Percentiles rank a stretch among this genome's conserved stretches.
Conservation (phyloP, 2,888 invertebrate genomes). For the Fragum sueziense region DNA sequence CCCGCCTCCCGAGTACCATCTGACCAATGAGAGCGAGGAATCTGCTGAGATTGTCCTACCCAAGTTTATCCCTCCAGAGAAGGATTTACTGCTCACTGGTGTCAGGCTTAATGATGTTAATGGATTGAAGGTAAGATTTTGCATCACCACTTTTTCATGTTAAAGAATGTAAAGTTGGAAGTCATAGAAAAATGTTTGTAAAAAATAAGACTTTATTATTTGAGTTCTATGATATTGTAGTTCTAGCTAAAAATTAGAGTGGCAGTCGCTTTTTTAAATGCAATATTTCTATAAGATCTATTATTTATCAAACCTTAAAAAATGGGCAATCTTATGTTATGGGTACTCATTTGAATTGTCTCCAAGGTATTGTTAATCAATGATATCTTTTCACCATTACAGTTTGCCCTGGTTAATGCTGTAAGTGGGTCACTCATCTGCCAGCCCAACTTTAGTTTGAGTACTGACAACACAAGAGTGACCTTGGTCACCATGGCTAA, state of each 20-base stretch:
- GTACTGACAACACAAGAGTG: slow-evolving; percentile 69
- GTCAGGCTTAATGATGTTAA: slow-evolving; percentile 68
- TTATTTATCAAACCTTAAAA: too few relatives aligned
- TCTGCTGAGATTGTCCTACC: slow-evolving; percentile 60
- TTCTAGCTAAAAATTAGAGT: too few relatives aligned
- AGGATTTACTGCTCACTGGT: slow-evolving; percentile 62
- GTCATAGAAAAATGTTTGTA: too few relatives aligned
- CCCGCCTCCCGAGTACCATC: slow-evolving; percentile 61
- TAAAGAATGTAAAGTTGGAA: too few relatives aligned
- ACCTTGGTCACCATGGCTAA: slow-evolving; percentile 72
- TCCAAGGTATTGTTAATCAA: too few relatives aligned
- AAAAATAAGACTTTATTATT: too few relatives aligned
- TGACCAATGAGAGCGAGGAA: slow-evolving; percentile 52
- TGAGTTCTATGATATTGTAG: too few relatives aligned
- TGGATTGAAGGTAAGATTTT: slow-evolving; percentile 71
- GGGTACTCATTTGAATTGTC: too few relatives aligned
- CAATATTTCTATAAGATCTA: too few relatives aligned
- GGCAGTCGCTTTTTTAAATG: too few relatives aligned
- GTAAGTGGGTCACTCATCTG: slow-evolving; percentile 79
- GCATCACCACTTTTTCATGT: too few relatives aligned
- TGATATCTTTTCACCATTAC: slow-evolving; percentile 40
- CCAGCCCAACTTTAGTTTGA: slow-evolving; percentile 78
- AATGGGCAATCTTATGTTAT: too few relatives aligned
- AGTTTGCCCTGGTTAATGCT: slow-evolving; percentile 76
- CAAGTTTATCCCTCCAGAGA: slow-evolving; percentile 67